Conservation (phyloP, 2,113 vertebrate species). For the Drymodes brunneopygia region DNA sequence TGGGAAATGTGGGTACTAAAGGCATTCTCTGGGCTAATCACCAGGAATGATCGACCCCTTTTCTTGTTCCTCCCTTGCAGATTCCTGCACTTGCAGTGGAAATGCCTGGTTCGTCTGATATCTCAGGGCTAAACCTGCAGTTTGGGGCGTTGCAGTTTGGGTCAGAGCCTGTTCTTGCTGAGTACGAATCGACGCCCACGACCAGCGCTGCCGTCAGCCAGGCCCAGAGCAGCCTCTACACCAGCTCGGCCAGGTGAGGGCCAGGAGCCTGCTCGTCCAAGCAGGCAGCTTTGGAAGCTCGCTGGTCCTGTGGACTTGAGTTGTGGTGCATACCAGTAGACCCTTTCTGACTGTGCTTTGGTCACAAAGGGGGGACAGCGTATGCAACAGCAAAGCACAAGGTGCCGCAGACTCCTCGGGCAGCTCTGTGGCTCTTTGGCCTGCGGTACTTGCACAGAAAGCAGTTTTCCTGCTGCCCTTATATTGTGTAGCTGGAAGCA, state of each 20-base stretch:
- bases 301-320: rapidly evolving
- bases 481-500: not conserved
- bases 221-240: conserved; percentile 88
- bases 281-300: not conserved
- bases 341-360: not conserved
- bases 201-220: conserved; percentile 78
- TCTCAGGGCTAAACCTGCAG: conserved; percentile 93
- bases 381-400: conserved; percentile 19
- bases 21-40: not conserved
- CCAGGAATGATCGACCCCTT: rapidly evolving
- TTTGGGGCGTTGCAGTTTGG: conserved; percentile 96
- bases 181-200: conserved; percentile 84
- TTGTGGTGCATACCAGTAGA: not conserved
- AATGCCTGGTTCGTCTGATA: conserved; percentile 94
- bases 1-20: not conserved
- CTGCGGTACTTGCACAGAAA: not conserved
- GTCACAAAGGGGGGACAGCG: conserved; percentile 4
- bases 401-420: not conserved
- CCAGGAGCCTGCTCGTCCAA: rapidly evolving
- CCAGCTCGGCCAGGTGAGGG: conserved; percentile 85
- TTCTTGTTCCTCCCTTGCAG: conserved; percentile 56
- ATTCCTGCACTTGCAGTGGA: conserved; percentile 94
- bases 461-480: not conserved
- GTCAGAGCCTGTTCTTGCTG: conserved; percentile 90
- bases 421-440: not conserved